phyloP scores from a whole-genome alignment of 2,888 invertebrate genomes.

The Linnaemya tessellans region DNA sequence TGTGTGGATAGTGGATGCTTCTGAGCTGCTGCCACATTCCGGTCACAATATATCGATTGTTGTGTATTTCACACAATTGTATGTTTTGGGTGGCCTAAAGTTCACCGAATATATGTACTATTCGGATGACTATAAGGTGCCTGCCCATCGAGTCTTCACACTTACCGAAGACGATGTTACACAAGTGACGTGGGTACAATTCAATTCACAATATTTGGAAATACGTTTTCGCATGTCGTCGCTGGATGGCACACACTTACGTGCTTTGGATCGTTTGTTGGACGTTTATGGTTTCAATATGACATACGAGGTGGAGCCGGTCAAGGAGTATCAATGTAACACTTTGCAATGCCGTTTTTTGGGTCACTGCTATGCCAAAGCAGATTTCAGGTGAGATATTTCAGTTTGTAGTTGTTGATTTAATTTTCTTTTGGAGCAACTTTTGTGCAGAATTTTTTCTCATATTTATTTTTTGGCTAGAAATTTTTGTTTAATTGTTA shows the following conservation, averaged over 20 bases:
- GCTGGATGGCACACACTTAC: constrained; percentile 91
- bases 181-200: constrained; percentile 86
- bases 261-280: constrained; percentile 91
- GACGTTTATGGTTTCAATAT: constrained; percentile 96
- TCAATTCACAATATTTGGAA: constrained; percentile 89
- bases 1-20: constrained; percentile 94
- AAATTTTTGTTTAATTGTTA: too few relatives aligned
- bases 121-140: constrained; percentile 87
- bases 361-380: constrained; percentile 91
- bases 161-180: constrained; percentile 90
- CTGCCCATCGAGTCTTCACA: constrained; percentile 87
- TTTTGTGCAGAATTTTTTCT: too few relatives aligned
- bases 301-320: constrained; percentile 91
- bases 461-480: too few relatives aligned
- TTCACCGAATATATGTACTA: constrained; percentile 91
- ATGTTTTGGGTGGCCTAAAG: constrained; percentile 90
- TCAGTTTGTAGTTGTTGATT: neutral
- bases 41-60: constrained; percentile 88
- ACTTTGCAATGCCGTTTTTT: constrained; percentile 92
- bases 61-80: constrained; percentile 94
- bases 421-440: neutral
- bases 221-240: constrained; percentile 89
- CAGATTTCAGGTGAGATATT: constrained; percentile 88
- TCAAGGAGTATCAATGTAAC: constrained; percentile 88
- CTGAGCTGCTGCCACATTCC: constrained; percentile 84